These are phyloP conservation scores for Prunella fulvescens DNA, from an alignment of 2,113 vertebrate genomes.

Conservation along the genomic window DNA sequence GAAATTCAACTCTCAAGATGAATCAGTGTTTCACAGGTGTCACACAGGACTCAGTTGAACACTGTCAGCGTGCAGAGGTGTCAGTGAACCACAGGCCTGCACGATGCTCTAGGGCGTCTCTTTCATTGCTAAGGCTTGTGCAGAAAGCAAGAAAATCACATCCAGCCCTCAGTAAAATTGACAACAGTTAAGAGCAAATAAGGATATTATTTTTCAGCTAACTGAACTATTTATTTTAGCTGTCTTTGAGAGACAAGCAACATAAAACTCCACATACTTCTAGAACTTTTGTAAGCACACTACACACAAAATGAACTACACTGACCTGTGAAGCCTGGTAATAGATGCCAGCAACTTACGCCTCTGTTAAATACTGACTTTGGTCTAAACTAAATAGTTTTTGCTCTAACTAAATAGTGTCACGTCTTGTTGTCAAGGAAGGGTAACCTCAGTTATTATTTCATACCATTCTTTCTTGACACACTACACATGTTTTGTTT, in stretches of 20 bases:
- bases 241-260: neutral
- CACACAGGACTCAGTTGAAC: neutral
- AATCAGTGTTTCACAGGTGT: neutral
- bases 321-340: neutral
- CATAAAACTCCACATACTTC: neutral
- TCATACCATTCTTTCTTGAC: neutral
- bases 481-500: neutral
- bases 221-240: neutral
- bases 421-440: conserved; percentile 12
- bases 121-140: neutral
- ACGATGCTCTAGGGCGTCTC: neutral
- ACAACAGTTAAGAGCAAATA: neutral
- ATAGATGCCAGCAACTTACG: neutral
- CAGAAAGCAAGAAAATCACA: neutral
- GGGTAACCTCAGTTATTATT: neutral
- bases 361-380: neutral
- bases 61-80: neutral
- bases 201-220: neutral
- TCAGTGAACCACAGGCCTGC: neutral
- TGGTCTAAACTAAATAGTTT: conserved; percentile 6
- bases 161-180: neutral
- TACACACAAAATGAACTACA: neutral
- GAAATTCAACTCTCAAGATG: neutral
- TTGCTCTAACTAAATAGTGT: neutral
- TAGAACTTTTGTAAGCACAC: neutral